Percentiles rank a stretch among this genome's conserved stretches.
Conservation (phyloP, 1,140 invertebrate species). For the Pollicipes pollicipes region DNA sequence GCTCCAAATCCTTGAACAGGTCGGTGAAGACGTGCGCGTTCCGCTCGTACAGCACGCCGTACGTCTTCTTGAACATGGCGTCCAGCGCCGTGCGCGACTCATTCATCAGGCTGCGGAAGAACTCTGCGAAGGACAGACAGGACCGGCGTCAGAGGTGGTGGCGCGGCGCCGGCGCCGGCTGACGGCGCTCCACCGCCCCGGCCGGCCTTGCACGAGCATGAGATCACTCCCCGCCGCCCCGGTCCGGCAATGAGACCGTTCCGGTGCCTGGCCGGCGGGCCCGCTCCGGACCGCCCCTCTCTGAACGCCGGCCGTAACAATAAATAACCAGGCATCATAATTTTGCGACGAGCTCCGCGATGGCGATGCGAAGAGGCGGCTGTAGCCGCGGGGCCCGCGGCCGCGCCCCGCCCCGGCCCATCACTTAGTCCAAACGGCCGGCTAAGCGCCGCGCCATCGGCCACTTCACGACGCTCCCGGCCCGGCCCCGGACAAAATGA, state of each 20-base stretch:
- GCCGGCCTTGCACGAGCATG: neutral
- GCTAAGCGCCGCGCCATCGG: no score
- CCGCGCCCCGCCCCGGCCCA: no score
- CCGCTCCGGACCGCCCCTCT: no score
- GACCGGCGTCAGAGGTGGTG: neutral
- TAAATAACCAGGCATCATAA: neutral
- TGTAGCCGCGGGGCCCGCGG: no score
- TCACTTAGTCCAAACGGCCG: no score
- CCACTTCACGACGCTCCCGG: no score
- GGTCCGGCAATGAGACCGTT: no score
- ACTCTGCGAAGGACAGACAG: neutral
- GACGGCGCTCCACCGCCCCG: neutral
- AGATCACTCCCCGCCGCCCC: neutral
- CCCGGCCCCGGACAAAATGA: no score
- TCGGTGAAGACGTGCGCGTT: conserved; percentile 82
- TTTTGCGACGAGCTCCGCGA: neutral
- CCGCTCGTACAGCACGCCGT: conserved; percentile 85
- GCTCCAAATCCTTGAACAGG: conserved; percentile 73
- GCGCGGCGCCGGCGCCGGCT: no score
- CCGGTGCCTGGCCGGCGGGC: no score
- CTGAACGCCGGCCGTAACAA: neutral
- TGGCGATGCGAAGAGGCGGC: no score
- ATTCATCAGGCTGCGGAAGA: conserved; percentile 58
- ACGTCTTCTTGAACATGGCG: conserved; percentile 83
- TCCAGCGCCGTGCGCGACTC: conserved; percentile 71